phyloP scores from a whole-genome alignment of 2,113 vertebrate species.

The Pseudopipra pipra region DNA sequence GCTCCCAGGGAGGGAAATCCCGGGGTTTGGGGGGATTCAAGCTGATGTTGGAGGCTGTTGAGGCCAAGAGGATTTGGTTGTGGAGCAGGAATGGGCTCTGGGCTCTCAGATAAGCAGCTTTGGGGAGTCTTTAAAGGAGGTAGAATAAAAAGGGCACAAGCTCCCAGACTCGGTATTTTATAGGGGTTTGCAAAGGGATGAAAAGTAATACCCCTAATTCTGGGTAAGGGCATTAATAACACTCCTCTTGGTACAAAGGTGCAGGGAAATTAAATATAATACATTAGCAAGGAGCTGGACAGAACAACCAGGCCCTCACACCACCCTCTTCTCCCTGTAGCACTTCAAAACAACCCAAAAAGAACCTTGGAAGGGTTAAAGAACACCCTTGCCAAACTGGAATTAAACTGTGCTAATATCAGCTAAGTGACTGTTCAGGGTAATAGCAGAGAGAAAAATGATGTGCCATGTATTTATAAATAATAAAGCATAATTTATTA shows the following conservation, averaged over 20 bases:
- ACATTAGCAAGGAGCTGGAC: not conserved
- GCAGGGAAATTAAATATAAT: not conserved
- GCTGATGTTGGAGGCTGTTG: not conserved
- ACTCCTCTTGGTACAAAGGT: not conserved
- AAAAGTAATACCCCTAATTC: not conserved
- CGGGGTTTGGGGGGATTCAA: not conserved
- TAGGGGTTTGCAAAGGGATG: not conserved
- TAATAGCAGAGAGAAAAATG: not conserved
- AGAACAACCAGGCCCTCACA: not conserved
- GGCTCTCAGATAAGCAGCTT: not conserved
- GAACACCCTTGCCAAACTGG: not conserved
- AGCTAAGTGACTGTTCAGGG: constrained; percentile 1
- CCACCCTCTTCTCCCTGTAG: not conserved
- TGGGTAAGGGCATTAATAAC: not conserved
- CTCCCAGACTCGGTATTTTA: not conserved
- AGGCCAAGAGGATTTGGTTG: constrained; percentile 34
- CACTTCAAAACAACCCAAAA: not conserved
- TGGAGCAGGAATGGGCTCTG: not conserved
- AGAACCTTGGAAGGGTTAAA: not conserved
- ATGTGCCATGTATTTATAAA: constrained; percentile 43
- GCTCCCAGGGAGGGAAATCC: not conserved
- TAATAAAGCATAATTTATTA: constrained; percentile 64
- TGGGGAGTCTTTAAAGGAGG: not conserved
- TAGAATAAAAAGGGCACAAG: not conserved
- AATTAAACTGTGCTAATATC: not conserved